A percentile compares a stretch with the other conserved stretches of the same genome.
Conservation (phyloP, 2,888 invertebrate genomes). For the Sericinus montela region DNA sequence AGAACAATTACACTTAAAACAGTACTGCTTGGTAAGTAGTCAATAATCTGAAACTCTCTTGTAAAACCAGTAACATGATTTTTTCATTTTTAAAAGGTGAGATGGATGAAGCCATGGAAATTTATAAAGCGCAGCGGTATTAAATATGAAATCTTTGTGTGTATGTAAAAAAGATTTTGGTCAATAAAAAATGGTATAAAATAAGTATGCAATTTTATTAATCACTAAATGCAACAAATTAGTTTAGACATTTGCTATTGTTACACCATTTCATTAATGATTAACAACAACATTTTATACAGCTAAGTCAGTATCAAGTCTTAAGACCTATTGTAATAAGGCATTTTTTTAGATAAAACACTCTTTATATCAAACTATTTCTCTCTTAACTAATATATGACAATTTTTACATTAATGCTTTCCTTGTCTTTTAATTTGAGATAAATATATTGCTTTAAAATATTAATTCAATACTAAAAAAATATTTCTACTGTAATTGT, state of each 20-base stretch:
- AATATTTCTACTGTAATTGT: slow-evolving; percentile 46
- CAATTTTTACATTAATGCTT: slow-evolving; percentile 62
- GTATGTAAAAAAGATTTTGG: slow-evolving; percentile 9
- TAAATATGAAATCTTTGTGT: slow-evolving; percentile 25
- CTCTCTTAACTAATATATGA: slow-evolving; percentile 51
- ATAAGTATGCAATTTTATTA: slow-evolving; percentile 79
- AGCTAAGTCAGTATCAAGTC: slow-evolving; percentile 76
- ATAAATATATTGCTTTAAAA: slow-evolving; percentile 65
- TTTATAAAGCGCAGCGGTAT: slow-evolving; percentile 4
- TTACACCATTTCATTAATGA: slow-evolving; percentile 52
- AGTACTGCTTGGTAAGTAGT: too few species aligned
- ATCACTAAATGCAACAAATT: slow-evolving; percentile 79
- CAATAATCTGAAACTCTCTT: too few species aligned
- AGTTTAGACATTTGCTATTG: slow-evolving; percentile 65
- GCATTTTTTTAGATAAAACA: slow-evolving; percentile 77
- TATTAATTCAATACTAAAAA: slow-evolving; percentile 56
- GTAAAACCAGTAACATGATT: neutral
- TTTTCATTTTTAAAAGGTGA: slow-evolving; percentile 33
- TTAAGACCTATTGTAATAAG: slow-evolving; percentile 75
- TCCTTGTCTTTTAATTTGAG: slow-evolving; percentile 41
- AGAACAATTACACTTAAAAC: too few species aligned
- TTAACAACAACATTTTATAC: slow-evolving; percentile 59
- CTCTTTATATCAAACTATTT: slow-evolving; percentile 76
- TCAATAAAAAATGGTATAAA: slow-evolving; percentile 49
- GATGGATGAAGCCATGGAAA: slow-evolving; percentile 24